These are phyloP conservation scores for Eurytemora carolleeae DNA, from an alignment of 1,140 invertebrate genomes.

Conservation along the genomic window DNA sequence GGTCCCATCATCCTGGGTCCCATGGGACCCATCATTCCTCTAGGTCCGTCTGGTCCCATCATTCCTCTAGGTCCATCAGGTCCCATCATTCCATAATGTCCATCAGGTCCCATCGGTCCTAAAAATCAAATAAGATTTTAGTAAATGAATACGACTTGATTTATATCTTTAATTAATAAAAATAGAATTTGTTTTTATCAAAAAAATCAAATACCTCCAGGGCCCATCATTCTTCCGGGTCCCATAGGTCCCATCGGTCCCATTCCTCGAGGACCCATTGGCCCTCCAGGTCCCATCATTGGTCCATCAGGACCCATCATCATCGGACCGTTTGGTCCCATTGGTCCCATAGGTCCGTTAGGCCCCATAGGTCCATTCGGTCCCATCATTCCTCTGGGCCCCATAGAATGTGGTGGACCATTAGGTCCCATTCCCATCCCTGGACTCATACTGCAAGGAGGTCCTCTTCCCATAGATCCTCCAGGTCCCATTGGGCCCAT, in stretches of 20 bases:
- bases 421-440: constrained; percentile 4
- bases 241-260: constrained; percentile 20
- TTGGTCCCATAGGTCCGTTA: constrained; percentile 19
- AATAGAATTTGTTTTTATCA: background rate
- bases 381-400: constrained; percentile 14
- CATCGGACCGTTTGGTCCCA: constrained; percentile 17
- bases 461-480: constrained; percentile 12
- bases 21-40: constrained; percentile 20
- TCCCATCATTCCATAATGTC: constrained; percentile 25
- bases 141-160: no score
- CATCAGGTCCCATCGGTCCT: constrained; percentile 16
- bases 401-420: constrained; percentile 15
- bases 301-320: constrained; percentile 17
- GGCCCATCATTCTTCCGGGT: background rate
- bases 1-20: constrained; percentile 23
- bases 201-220: background rate
- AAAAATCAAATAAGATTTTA: no score
- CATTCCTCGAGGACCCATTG: constrained; percentile 13
- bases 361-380: constrained; percentile 20
- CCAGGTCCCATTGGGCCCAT: constrained; percentile 6
- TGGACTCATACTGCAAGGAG: background rate
- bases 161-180: background rate
- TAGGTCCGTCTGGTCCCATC: constrained; percentile 17
- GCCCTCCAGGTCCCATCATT: constrained; percentile 20
- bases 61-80: constrained; percentile 24